phyloP scores from a whole-genome alignment of 2,888 invertebrate genomes.

The Bombylius discolor region DNA sequence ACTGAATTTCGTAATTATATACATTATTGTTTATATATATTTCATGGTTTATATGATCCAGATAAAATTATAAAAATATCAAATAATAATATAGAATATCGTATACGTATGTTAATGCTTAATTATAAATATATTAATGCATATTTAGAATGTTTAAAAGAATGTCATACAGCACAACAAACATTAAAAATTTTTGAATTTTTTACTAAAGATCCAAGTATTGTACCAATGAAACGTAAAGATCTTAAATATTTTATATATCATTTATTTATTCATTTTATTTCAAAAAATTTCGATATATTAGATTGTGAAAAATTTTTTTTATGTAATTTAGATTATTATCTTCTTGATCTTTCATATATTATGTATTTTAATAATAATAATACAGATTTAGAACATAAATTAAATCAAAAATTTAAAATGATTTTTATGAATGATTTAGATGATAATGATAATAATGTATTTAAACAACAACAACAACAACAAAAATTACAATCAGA shows the following conservation, averaged over 20 bases:
- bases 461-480: not conserved
- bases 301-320: conserved; percentile 33
- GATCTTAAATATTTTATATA: conserved; percentile 36
- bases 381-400: conserved; percentile 22
- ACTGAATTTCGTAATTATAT: conserved; percentile 28
- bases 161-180: conserved; percentile 25
- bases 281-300: conserved; percentile 29
- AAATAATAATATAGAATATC: conserved; percentile 29
- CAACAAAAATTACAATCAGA: too few species aligned
- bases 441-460: conserved; percentile 3
- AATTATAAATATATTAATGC: conserved; percentile 36
- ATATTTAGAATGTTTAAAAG: conserved; percentile 30
- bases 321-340: conserved; percentile 33
- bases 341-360: conserved; percentile 33
- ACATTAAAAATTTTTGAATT: conserved; percentile 35
- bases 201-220: conserved; percentile 36
- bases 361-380: conserved; percentile 36
- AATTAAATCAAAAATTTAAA: conserved; percentile 14
- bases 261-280: conserved; percentile 32
- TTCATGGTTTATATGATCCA: conserved; percentile 35
- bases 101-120: conserved; percentile 33
- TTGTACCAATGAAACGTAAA: conserved; percentile 32
- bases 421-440: conserved; percentile 6
- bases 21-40: conserved; percentile 36
- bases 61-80: conserved; percentile 30